These are phyloP conservation scores for Sylvilagus bachmani DNA, from an alignment of 2,113 vertebrate species.

Conservation along the genomic window DNA sequence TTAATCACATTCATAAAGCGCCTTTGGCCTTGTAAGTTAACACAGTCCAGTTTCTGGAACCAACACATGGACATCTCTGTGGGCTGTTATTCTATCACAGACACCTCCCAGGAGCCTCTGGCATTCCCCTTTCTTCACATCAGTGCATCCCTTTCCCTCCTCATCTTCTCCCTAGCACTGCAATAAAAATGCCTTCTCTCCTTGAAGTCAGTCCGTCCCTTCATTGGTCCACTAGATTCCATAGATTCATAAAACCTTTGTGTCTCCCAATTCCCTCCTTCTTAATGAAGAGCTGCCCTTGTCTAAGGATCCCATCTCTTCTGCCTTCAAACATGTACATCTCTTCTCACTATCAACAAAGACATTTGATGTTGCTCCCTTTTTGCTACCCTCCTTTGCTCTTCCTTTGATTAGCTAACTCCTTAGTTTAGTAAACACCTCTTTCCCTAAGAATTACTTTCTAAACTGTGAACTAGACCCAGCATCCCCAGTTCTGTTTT, in stretches of 20 bases:
- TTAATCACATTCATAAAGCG: not conserved
- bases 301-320: not conserved
- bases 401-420: not conserved
- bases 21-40: not conserved
- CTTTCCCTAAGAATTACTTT: not conserved
- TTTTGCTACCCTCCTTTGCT: not conserved
- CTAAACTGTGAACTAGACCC: not conserved
- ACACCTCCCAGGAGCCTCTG: not conserved
- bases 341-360: not conserved
- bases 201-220: not conserved
- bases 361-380: not conserved
- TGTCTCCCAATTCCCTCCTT: not conserved
- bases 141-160: not conserved
- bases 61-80: not conserved
- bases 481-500: not conserved
- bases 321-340: not conserved
- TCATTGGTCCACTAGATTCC: not conserved
- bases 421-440: not conserved
- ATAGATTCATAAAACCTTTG: not conserved
- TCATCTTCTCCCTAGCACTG: not conserved
- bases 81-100: not conserved
- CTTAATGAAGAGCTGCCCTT: not conserved
- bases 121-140: slow-evolving; percentile 3
- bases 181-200: not conserved
- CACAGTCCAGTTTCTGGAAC: not conserved